These are phyloP conservation scores for Otolemur garnettii DNA, from an alignment of 2,113 vertebrate genomes.

Conservation along the genomic window DNA sequence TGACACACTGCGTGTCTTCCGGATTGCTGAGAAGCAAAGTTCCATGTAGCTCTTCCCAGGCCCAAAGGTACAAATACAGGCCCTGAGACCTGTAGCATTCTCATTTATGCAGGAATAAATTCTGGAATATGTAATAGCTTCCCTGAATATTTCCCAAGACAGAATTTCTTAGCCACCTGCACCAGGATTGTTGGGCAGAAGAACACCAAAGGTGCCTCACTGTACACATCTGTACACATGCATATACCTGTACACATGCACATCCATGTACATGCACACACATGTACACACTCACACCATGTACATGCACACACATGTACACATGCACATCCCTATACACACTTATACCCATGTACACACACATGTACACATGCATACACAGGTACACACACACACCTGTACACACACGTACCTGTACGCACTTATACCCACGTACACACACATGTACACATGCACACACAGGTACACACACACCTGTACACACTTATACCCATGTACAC, in stretches of 20 bases:
- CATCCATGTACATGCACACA: not conserved
- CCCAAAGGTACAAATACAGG: rapidly evolving
- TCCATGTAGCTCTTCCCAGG: not conserved
- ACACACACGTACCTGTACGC: no score
- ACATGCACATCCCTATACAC: no score
- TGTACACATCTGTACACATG: not conserved
- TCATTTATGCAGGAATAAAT: not conserved
- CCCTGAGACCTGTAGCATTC: not conserved
- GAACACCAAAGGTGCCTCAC: rapidly evolving
- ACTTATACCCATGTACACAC: no score
- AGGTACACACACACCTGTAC: no score
- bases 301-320: no score
- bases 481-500: not conserved
- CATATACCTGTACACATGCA: no score
- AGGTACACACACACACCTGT: no score
- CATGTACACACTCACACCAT: rapidly evolving
- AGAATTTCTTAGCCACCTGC: not conserved
- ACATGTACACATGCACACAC: no score
- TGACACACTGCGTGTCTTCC: rapidly evolving
- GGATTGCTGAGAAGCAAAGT: rapidly evolving
- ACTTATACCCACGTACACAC: no score
- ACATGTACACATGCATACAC: no score
- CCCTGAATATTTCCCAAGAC: not conserved
- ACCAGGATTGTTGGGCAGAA: rapidly evolving
- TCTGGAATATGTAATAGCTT: not conserved